These are phyloP conservation scores for Catamblyrhynchus diadema DNA, from an alignment of 2,797 vertebrate genomes.

Conservation along the genomic window DNA sequence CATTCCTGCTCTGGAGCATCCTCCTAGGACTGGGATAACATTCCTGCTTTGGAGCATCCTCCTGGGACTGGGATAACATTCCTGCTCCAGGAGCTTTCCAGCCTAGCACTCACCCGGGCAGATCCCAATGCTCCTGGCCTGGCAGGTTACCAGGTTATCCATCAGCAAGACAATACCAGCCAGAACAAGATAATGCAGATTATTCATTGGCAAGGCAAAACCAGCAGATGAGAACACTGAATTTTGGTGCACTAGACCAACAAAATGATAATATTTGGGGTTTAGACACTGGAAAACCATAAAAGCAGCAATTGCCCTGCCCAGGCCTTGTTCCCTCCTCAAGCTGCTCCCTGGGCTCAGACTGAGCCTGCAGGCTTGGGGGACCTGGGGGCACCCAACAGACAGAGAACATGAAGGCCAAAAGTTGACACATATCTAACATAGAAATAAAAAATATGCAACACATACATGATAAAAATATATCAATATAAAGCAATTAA, in stretches of 20 bases:
- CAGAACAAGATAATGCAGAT: no score
- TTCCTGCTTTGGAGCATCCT: background rate
- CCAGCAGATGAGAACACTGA: background rate
- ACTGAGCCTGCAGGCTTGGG: background rate
- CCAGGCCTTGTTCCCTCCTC: background rate
- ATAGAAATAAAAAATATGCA: background rate
- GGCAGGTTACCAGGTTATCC: background rate
- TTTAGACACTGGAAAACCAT: background rate
- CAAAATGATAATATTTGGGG: accelerated
- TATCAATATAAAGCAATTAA: background rate
- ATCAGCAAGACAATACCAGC: accelerated
- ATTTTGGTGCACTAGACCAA: background rate
- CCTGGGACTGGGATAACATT: background rate
- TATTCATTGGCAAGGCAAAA: background rate
- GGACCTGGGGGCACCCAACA: accelerated
- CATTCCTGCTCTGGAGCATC: background rate
- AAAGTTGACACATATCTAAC: background rate
- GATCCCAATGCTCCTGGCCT: background rate
- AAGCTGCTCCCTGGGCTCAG: background rate
- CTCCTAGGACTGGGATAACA: background rate
- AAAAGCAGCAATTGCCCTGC: background rate
- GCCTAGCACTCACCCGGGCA: accelerated
- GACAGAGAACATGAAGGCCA: background rate
- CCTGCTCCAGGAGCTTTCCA: background rate
- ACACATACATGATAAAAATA: background rate